Base-by-base conservation (phyloP, 2,888 invertebrate species). In the Oligia fasciuncula region DNA sequence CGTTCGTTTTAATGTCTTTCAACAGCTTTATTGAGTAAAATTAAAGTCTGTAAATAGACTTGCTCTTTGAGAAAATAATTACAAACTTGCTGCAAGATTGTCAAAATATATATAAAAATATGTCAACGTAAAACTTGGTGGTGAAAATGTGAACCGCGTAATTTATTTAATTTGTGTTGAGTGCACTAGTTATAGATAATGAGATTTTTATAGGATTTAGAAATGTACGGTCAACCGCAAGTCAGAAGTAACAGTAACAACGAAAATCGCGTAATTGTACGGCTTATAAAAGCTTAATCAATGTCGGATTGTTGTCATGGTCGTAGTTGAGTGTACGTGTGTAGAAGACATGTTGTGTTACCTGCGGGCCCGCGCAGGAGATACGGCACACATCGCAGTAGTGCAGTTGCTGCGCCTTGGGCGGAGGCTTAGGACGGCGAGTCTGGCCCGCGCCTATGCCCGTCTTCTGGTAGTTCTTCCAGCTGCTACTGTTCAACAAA, bases 321-420 rank as follows among this genome's bases (percentile, higher is more conserved):
- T 23, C 14, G 35, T 54, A 70, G 35, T 23, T 8, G 29, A 62
- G n/a, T 74, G 13, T 19, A 46, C 4, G 35, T 57, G 29, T 57
- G 35, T 35, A 57, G 14, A n/a, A 35, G 19, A n/a, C 40, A 23
- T 5, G 67, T 43, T 23, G 9, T n/a, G 13, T 79, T 85, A 98
- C 98, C 97, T 99, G 99, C 6, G 99, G 99, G 0, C 99, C 99
- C 85, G 99, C 99, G 95, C 99, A 99, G 92, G 99, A 99, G 92
- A 99, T 99, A 96, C 99, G 99, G 96, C 99, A 99, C 23, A 99
- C 99, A 95, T 99, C 99, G 94, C 99, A 99, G 96, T 99, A 99
- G 95, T 99, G 99, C 86, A 99, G 97, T 93, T 99, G 99, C 94
- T 99, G 99, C 54, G 99, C 98, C 92, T 99, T 98, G 35, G 99